phyloP scores from a whole-genome alignment of 2,797 vertebrate species.

The Coregonus suidteri region DNA sequence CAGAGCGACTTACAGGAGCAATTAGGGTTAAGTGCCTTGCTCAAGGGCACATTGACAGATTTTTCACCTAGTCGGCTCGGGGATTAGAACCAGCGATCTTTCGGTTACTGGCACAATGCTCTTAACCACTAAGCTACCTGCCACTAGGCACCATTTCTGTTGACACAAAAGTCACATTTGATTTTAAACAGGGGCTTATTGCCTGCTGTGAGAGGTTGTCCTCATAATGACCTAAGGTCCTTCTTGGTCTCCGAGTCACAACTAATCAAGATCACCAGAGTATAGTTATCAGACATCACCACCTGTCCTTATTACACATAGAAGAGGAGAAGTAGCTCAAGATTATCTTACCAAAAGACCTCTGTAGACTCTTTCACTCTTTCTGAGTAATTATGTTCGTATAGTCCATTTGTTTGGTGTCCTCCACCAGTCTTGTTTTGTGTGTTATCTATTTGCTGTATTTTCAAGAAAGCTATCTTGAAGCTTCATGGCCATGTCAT shows the following conservation, averaged over 20 bases:
- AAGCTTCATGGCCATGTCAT: not conserved
- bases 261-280: constrained; percentile 23
- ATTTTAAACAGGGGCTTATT: not conserved
- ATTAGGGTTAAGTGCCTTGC: too few species aligned
- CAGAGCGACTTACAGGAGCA: too few species aligned
- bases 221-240: constrained; percentile 17
- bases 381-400: not conserved
- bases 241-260: constrained; percentile 23
- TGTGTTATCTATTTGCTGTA: not conserved
- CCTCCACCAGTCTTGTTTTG: not conserved
- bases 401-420: not conserved
- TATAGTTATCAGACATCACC: not conserved
- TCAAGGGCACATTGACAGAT: too few species aligned
- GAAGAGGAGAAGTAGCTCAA: not conserved
- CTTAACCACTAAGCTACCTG: too few species aligned
- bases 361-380: not conserved
- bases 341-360: not conserved
- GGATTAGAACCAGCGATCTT: too few species aligned
- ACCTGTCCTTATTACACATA: not conserved
- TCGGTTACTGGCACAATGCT: too few species aligned
- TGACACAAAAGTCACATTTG: constrained; percentile 14
- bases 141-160: not conserved
- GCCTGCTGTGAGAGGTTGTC: not conserved
- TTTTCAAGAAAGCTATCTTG: not conserved
- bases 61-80: too few species aligned